Percentiles rank a stretch among this genome's conserved stretches.
Evolutionary conservation across 2,888 invertebrate species (phyloP).

Genomic region (Thysanoteuthis rhombus): DNA sequence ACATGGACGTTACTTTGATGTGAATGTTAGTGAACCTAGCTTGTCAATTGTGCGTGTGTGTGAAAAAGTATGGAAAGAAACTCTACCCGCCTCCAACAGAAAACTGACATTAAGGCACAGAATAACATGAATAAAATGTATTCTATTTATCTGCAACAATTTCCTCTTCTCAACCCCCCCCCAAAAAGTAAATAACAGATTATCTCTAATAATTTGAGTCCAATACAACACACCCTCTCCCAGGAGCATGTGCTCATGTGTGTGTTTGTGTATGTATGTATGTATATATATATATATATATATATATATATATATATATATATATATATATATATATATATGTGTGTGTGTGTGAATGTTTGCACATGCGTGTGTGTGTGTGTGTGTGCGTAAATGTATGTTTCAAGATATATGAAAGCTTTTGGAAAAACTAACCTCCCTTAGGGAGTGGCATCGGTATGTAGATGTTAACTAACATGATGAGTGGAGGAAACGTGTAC

Average conservation of each 20-base stretch:
- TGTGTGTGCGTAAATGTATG: no score
- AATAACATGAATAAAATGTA: not conserved
- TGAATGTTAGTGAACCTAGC: not conserved
- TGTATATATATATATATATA: no score
- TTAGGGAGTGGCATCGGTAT: not conserved
- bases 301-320: no score
- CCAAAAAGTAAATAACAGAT: not conserved
- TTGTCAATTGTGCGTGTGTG: not conserved
- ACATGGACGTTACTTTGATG: not conserved
- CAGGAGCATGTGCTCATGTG: no score
- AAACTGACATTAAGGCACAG: not conserved
- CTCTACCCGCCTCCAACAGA: no score
- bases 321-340: no score
- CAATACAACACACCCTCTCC: not conserved
- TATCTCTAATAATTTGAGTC: not conserved
- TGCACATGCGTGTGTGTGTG: no score
- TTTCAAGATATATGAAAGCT: not conserved
- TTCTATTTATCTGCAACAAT: not conserved
- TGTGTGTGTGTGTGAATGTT: no score
- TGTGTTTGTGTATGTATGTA: no score
- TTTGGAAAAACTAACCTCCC: not conserved
- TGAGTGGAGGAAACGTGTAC: not conserved
- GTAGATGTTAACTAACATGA: not conserved
- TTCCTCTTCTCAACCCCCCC: not conserved
- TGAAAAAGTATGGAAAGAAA: not conserved